These are phyloP conservation scores for Brachymystax lenok DNA, from an alignment of 2,797 vertebrate genomes.

Conservation along the genomic window DNA sequence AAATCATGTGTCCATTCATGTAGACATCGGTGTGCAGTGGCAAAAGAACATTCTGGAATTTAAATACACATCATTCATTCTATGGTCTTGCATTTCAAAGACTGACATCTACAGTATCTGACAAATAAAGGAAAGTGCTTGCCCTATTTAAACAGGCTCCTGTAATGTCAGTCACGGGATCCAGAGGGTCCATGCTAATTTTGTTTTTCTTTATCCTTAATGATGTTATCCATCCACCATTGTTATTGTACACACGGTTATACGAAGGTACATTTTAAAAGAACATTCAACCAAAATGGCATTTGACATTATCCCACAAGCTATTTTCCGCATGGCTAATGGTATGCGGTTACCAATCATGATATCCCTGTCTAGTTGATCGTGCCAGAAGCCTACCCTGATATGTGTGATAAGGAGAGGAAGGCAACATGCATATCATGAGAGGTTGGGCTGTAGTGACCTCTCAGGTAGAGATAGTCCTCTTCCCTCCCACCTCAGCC, in stretches of 20 bases:
- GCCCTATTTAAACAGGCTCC: slow-evolving; percentile 44
- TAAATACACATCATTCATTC: slow-evolving; percentile 54
- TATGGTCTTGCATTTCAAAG: slow-evolving; percentile 70
- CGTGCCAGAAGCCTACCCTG: slow-evolving; percentile 54
- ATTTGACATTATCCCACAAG: slow-evolving; percentile 15
- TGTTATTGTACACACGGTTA: slow-evolving; percentile 10
- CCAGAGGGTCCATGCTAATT: slow-evolving; percentile 17
- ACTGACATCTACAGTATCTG: slow-evolving; percentile 49
- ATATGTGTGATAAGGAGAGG: not conserved
- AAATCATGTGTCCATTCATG: slow-evolving; percentile 69
- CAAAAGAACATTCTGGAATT: slow-evolving; percentile 60
- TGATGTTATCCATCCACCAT: slow-evolving; percentile 11
- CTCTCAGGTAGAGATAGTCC: not conserved
- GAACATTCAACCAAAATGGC: not conserved
- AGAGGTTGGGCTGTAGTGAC: slow-evolving; percentile 7
- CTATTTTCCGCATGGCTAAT: slow-evolving; percentile 53
- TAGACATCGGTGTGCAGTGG: slow-evolving; percentile 34
- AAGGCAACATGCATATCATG: slow-evolving; percentile 20
- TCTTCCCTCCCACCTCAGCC: slow-evolving; percentile 56
- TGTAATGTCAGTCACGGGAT: slow-evolving; percentile 28
- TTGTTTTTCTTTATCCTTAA: slow-evolving; percentile 16
- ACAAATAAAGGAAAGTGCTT: slow-evolving; percentile 57
- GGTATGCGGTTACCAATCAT: slow-evolving; percentile 45
- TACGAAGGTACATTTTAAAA: slow-evolving; percentile 12
- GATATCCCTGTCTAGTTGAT: slow-evolving; percentile 64